Evolutionary conservation across 2,888 invertebrate species (phyloP), one percentile per base, ranked within the genome.

Genomic region (Drosophila sordidula): DNA sequence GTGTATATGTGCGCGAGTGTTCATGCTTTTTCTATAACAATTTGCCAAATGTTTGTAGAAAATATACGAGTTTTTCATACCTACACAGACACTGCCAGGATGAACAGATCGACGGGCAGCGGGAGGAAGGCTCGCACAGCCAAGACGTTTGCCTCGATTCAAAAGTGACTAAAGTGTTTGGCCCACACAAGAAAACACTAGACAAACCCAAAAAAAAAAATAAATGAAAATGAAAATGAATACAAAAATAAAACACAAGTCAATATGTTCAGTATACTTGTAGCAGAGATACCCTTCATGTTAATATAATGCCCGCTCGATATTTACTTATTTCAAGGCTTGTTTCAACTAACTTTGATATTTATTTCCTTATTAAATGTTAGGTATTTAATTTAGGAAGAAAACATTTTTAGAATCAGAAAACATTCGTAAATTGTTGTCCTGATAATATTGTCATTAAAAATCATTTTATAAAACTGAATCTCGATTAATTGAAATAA

Each of bases 31-130:
- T 87, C 84, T 71, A 78, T 71, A 87, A 84, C 73, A 87, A 78
- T 83, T 83, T 84, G 73, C 64, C 75, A 75, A 82, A 87, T 80
- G 75, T 78, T 80, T 75, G 78, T 75, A 46, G 66, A 78, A 84
- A 78, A 87, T 69, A 71, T 70, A 75, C 64, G 69, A 78, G 74
- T 67, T 58, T 63, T 80, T 67, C 83, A 61, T 70, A 64, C 70
- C 61, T 52, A 46, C 47, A 50, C 46, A 58, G 50, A 47, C 56
- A 49, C 46, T 6, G 51, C 46, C 26, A 56, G 34, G 56, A 51
- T 11, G 34, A 39, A 47, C 63, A 61, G 54, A 42, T 34, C 42
- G 51, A 11, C 41, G 3, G 36, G 47, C 26, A 8, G n/a, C 8
- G 25, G 36, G 16, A 2, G 16, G 25, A 1, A 2, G 39, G 39